Base-by-base conservation (phyloP, 37 sponge, comb jelly and placozoan species). In the Halichondria panicea region DNA sequence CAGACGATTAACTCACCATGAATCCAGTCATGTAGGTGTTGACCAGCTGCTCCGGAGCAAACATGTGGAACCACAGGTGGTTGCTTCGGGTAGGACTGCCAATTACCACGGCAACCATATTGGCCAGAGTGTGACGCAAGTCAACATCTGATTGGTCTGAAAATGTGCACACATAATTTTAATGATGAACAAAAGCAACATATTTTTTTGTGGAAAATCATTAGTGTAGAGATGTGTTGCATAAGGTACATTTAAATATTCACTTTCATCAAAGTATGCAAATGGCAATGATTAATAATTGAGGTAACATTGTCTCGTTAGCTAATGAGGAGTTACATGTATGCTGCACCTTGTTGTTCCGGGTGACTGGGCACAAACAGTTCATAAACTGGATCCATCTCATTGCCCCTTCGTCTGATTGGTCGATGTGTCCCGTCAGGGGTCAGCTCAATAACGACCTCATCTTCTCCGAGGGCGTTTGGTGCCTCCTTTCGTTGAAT, bases 31-130 rank as follows among this genome's bases (percentile, higher is more conserved):
- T 60, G 64, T 43, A 86, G n/a, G 86, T 76, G 36, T 72, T 73
- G 35, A 43, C 59, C 32, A 91, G 66, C 27, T 66, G 35, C 24
- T 60, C 55, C 1, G 82, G 81, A 36, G 58, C 53, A 55, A 85
- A 71, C 63, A 91, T 35, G 61, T 72, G 74, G 40, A 80, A 65
- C 81, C 87, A 91, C 46, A 91, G 43, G 59, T 91, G 91, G 55
- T 81, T 79, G 4, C 75, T 67, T 21, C 60, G 63, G 27, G 58
- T 18, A 0, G 91, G 91, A 37, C 70, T 36, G 28, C 69, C 81
- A 37, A 91, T 55, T 5, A 81, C 77, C 40, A 75, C 78, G 28
- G 87, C 91, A 54, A 85, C 33, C 58, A 91, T 48, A 38, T 83
- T 78, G 28, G 82, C 82, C 42, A 91, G 62, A 44, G 82, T 71